Conservation (phyloP, 2,797 vertebrate species). For the Chaunax sp. region DNA sequence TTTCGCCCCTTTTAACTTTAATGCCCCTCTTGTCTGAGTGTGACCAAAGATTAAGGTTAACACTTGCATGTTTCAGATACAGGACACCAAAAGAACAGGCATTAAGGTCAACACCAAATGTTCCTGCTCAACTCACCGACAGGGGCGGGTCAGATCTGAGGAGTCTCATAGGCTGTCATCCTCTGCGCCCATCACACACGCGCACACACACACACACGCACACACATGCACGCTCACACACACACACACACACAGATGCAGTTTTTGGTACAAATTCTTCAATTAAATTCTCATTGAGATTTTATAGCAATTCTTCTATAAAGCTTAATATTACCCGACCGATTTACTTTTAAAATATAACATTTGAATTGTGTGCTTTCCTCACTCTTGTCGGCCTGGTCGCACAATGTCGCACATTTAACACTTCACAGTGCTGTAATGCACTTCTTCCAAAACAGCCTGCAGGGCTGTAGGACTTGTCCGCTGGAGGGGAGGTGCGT, state of each 20-base stretch:
- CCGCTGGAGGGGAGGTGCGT: constrained; percentile 7
- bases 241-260: too few species aligned
- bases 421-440: neutral
- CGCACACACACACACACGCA: neutral
- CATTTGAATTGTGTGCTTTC: too few species aligned
- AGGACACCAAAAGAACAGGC: constrained; percentile 13
- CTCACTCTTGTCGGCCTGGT: too few species aligned
- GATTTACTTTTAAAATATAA: too few species aligned
- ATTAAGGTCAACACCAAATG: neutral
- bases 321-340: too few species aligned
- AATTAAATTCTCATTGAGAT: neutral
- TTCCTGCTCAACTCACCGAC: neutral
- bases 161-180: constrained; percentile 49
- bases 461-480: constrained; percentile 8
- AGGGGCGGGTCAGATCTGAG: constrained; percentile 25
- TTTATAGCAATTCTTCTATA: too few species aligned
- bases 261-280: too few species aligned
- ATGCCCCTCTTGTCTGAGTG: too few species aligned
- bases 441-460: neutral
- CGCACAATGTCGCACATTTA: neutral
- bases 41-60: too few species aligned
- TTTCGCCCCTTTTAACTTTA: too few species aligned
- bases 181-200: constrained; percentile 8
- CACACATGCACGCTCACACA: neutral
- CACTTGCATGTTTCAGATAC: constrained; percentile 3